Base-by-base conservation (phyloP, 2,797 vertebrate genomes). In the Lacerta viridis region DNA sequence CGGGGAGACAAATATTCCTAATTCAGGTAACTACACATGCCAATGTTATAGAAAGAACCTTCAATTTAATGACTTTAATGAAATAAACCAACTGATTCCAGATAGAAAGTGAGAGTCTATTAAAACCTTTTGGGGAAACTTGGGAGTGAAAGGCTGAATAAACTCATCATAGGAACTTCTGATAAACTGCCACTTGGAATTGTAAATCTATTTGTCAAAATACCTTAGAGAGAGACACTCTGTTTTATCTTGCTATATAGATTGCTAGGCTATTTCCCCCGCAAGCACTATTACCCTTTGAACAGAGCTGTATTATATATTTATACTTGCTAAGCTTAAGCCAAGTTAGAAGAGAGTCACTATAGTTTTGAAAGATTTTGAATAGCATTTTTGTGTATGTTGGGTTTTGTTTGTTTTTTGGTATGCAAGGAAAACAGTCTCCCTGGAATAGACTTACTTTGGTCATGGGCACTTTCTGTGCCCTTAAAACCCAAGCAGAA, bases 131-230 rank as follows among this genome's bases (percentile, higher is more conserved):
- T 7, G 75, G 29, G 13, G 27, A 8, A 84, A 69, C 1, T 46
- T 59, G 25, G 50, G 29, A 84, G 66, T 1, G 50, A 84, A 64
- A 41, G 23, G 3, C 18, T 86, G 18, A 86, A 91, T 13, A 78
- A 88, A 75, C 23, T 87, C 36, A 76, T 84, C 55, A 69, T 0
- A 84, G 50, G 87, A 89, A 3, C 3, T 46, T 90, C 64, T 9
- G 0, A 83, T 43, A n/a, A 89, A 20, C 2, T 89, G 46, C 1
- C 33, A 82, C 86, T 83, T 64, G 36, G 25, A 83, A 80, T 20
- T 90, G 64, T 25, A 55, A 36, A 71, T 86, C 33, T 90, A 77
- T 87, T 90, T 90, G 27, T 88, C 85, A 91, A 86, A 89, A 85
- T 23, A 84, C n/a, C 20, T 89, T 80, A 27, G 83, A 78, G 66